Percentiles rank a stretch among this genome's conserved stretches.
Evolutionary conservation across 2,888 invertebrate species (phyloP).

Genomic region (Eupelmus urozonus): DNA sequence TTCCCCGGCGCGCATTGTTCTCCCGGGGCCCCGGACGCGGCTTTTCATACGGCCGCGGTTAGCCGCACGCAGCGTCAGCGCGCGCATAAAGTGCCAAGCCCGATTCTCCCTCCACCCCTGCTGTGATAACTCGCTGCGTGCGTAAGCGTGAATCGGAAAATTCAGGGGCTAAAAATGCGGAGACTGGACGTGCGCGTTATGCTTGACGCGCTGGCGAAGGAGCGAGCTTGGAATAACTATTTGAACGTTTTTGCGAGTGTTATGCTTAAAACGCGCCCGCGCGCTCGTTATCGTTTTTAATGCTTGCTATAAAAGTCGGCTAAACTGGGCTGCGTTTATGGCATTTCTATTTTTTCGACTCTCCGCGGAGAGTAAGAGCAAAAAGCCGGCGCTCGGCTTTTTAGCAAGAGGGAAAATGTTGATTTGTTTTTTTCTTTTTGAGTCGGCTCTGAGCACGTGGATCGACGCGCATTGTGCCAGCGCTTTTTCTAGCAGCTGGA

Average conservation of each 20-base stretch:
- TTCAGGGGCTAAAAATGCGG: no score
- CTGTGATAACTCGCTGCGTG: neutral
- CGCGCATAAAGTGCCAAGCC: neutral
- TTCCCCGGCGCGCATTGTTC: conserved; percentile 62
- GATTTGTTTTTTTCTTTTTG: neutral
- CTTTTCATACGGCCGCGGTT: conserved; percentile 36
- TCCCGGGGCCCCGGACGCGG: no score
- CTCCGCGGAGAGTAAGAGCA: neutral
- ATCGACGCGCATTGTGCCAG: no score
- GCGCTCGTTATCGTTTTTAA: conserved; percentile 13
- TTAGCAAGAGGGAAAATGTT: neutral
- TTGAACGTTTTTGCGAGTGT: conserved; percentile 15
- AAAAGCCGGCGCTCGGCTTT: no score
- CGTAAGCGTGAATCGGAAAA: neutral
- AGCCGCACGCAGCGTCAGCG: conserved; percentile 22
- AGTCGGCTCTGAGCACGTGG: no score
- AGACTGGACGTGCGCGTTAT: no score
- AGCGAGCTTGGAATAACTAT: no score
- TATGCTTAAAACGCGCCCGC: conserved; percentile 14
- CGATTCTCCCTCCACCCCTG: neutral
- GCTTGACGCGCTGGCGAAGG: no score
- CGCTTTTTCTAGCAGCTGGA: no score
- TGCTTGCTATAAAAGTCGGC: neutral
- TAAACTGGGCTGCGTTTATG: neutral
- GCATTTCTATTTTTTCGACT: neutral